Evolutionary conservation across 2,113 vertebrate genomes (phyloP), one percentile per base, ranked within the genome.

Genomic region (Scomber colias): DNA sequence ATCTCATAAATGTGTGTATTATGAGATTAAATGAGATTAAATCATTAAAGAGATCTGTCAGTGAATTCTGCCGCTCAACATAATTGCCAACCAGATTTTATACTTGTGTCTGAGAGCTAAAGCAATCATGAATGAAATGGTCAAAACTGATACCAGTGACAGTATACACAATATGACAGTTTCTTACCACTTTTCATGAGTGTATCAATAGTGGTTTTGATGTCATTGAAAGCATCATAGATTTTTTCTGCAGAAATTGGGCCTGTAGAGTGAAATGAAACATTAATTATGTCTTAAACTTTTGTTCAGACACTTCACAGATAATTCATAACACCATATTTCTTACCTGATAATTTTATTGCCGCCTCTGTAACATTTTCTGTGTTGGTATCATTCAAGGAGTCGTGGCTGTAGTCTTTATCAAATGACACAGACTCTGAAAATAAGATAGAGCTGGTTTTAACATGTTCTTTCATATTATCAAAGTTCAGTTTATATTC

Each of bases 181-280:
- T 51, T 56, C 35, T 83, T 74, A 88, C 80, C 86, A 63, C 4
- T 80, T 21, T 5, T 17, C 19, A 49, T 49, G 5, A 3, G 0
- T 16, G 14, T 14, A 49, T 50, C 31, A 51, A 9, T 21, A 24
- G 27, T 6, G 40, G 48, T 11, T 44, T 5, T 30, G 19, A 35
- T 66, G 21, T 0, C 44, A 59, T 2, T 71, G 53, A 35, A 31
- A 8, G 15, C 19, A 5, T 77, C 61, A 6, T 4, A 30, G 30
- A 11, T 49, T 30, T 50, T 9, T 9, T 62, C 49, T 0, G 0
- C 19, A 67, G 62, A 55, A 1, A 50, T 11, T 50, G 3, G 3
- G 27, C 1, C 61, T 82, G 48, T 46, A 11, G n/a, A 64, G 61
- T 27, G 44, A 10, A 67, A 65, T 17, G 0, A 55, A 49, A 54